Evolutionary conservation across 2,888 invertebrate species (phyloP), one percentile per base, ranked within the genome.

Genomic region (Zele albiditarsus): DNA sequence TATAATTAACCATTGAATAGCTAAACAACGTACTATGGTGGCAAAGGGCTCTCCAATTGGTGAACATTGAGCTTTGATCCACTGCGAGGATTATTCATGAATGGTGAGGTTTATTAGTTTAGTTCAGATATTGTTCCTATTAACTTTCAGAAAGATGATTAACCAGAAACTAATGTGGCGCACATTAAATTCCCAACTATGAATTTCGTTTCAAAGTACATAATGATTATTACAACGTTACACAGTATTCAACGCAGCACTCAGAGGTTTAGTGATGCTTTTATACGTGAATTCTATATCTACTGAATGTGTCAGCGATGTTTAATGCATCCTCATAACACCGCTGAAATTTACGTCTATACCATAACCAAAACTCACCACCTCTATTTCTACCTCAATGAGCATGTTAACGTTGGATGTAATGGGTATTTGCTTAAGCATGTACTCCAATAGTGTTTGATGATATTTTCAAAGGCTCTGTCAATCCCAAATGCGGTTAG

Each of bases 391-490:
- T 46, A 46, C 16, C 16, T 3, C 4, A 46, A 46, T 46, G 16
- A 16, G 46, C 3, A n/a, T 3, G 46, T n/a, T n/a, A 16, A n/a
- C 10, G 46, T 63, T 31, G 31, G 20, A 20, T 63, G 27, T n/a
- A 28, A 31, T 63, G 63, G 31, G 31, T 31, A 63, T 63, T n/a
- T 63, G 63, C 20, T 20, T 33, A 31, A 31, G 33, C 63, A 33
- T n/a, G 33, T 63, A n/a, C 27, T n/a, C 28, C 63, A 63, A 63
- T n/a, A 20, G 46, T 20, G 65, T 65, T 65, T 33, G 20, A 33
- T 65, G 65, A 38, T 38, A 20, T 65, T 65, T 33, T 65, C 38
- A 38, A 38, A 65, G 38, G 38, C 38, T 65, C 20, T 65, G 38
- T 65, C 65, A 65, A 65, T 65, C 12, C 38, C 12, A 42, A n/a